Evolutionary conservation across 2,113 vertebrate genomes (phyloP).

Genomic region (Dipodomys spectabilis): DNA sequence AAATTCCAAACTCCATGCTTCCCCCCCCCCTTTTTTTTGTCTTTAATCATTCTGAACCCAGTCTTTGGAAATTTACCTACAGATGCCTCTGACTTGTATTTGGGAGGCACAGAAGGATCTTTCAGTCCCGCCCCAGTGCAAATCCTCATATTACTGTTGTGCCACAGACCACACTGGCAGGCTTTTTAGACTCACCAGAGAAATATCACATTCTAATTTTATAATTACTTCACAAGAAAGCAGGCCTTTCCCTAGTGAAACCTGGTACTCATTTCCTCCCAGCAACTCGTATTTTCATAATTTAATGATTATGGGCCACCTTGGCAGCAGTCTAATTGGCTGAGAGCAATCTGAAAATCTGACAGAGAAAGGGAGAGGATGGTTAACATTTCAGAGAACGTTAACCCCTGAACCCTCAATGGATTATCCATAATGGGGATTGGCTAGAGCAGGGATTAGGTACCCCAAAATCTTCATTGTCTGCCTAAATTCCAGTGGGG

Average conservation of each 20-base stretch:
- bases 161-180: slow-evolving; percentile 55
- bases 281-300: slow-evolving; percentile 84
- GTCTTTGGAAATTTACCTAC: slow-evolving; percentile 77
- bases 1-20: slow-evolving; percentile 74
- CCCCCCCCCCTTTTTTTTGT: slow-evolving; percentile 60
- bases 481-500: neutral
- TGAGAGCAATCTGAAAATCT: slow-evolving; percentile 32
- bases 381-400: slow-evolving; percentile 47
- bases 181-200: slow-evolving; percentile 78
- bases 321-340: slow-evolving; percentile 67
- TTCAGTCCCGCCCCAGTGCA: neutral
- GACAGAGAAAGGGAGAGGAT: slow-evolving; percentile 37
- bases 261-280: slow-evolving; percentile 85
- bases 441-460: neutral
- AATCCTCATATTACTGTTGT: slow-evolving; percentile 63
- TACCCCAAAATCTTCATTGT: fast-evolving
- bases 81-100: slow-evolving; percentile 44
- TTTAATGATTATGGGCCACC: slow-evolving; percentile 81
- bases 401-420: neutral
- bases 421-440: neutral
- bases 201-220: slow-evolving; percentile 86
- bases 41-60: slow-evolving; percentile 81
- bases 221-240: slow-evolving; percentile 87
- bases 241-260: slow-evolving; percentile 79
- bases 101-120: slow-evolving; percentile 57